Percentiles rank a stretch among this genome's conserved stretches.
Conservation (phyloP, 2,797 vertebrate species). For the Bradypus variegatus region DNA sequence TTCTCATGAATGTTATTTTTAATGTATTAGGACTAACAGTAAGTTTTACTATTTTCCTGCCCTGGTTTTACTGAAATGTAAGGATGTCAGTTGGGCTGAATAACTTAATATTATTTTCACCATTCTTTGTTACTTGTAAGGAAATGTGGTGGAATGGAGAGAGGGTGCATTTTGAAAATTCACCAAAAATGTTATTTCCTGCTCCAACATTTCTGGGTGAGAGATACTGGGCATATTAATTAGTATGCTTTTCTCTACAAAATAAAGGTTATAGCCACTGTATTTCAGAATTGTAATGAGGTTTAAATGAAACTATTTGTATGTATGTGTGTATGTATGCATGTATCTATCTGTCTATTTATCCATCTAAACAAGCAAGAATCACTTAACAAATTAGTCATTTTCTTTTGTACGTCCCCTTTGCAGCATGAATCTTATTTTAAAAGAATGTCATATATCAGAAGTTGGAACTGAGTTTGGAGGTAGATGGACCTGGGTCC, state of each 20-base stretch:
- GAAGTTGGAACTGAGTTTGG: not conserved
- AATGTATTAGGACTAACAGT: conserved; percentile 42
- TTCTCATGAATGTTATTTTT: conserved; percentile 58
- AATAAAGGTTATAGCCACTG: not conserved
- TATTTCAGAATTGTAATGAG: not conserved
- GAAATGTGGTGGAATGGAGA: not conserved
- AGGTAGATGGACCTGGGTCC: not conserved
- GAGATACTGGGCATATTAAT: not conserved
- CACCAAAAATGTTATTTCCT: conserved; percentile 6
- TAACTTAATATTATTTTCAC: conserved; percentile 61
- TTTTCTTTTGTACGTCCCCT: not conserved
- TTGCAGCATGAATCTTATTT: not conserved
- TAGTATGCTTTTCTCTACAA: not conserved
- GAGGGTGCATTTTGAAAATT: not conserved
- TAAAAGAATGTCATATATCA: not conserved
- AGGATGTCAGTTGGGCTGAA: not conserved
- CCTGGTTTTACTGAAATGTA: conserved; percentile 40
- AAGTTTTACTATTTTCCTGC: conserved; percentile 43
- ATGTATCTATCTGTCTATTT: not conserved
- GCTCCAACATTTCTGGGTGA: conserved; percentile 9
- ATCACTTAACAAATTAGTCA: not conserved
- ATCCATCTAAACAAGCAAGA: not conserved
- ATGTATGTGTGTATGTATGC: not conserved
- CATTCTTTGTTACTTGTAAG: conserved; percentile 56
- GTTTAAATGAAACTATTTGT: not conserved